Evolutionary conservation across 1,140 invertebrate genomes (phyloP).

Genomic region (Lucilia cuprina): DNA sequence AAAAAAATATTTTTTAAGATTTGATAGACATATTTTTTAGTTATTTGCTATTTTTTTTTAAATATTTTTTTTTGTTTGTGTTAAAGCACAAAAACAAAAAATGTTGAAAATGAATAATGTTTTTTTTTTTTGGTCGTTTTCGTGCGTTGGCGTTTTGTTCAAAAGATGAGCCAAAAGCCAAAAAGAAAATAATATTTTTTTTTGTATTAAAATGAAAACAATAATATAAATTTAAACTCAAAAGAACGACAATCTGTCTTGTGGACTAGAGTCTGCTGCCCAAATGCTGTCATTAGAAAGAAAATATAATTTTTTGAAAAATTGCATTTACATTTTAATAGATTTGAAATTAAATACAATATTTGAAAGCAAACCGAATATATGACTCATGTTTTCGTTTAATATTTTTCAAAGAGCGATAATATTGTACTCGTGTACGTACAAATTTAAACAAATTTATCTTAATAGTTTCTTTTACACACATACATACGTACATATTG

Average conservation of each 20-base stretch:
- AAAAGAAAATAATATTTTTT: neutral
- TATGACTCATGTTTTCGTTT: too few species aligned
- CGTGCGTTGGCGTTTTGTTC: constrained; percentile 10
- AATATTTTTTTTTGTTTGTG: neutral
- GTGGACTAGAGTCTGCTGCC: neutral
- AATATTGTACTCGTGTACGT: neutral
- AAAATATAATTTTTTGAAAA: neutral
- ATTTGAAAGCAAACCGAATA: too few species aligned
- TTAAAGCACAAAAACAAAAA: neutral
- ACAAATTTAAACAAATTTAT: neutral
- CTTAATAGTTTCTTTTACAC: neutral
- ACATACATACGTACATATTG: neutral
- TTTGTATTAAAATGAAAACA: neutral
- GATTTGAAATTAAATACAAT: too few species aligned
- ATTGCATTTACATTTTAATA: neutral
- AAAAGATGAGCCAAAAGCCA: constrained; percentile 14
- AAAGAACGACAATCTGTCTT: neutral
- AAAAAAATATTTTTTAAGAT: neutral
- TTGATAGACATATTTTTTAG: constrained; percentile 10
- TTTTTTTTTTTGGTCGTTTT: constrained; percentile 14
- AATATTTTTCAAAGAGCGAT: too few species aligned
- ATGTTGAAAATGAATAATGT: constrained; percentile 21
- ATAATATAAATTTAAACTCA: neutral
- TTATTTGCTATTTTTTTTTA: neutral
- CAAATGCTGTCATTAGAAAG: neutral